These are phyloP conservation scores for Scaptomyza montana DNA, from an alignment of 1,140 invertebrate species.

Conservation along the genomic window DNA sequence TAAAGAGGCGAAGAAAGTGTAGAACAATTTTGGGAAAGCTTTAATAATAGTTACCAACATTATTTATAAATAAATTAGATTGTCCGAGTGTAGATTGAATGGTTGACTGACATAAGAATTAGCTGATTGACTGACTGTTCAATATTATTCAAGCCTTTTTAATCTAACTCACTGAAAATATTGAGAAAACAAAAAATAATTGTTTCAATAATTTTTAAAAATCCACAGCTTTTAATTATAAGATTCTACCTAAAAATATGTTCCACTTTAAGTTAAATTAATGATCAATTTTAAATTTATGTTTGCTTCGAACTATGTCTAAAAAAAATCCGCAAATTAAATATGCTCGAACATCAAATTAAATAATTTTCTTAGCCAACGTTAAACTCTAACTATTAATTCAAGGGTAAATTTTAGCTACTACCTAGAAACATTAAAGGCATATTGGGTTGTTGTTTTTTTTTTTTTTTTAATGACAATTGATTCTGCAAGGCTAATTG, in stretches of 20 bases:
- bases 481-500: conserved; percentile 25
- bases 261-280: no score
- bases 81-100: background rate
- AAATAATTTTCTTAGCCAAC: background rate
- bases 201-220: no score
- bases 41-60: background rate
- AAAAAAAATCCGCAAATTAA: background rate
- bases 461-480: conserved; percentile 10
- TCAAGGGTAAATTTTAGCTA: background rate
- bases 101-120: no score
- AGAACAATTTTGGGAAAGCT: background rate
- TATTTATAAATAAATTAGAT: background rate
- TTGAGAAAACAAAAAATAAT: no score
- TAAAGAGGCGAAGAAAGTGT: conserved; percentile 1
- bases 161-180: no score
- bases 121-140: no score
- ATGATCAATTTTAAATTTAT: no score
- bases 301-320: no score
- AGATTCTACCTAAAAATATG: no score
- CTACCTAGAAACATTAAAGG: no score
- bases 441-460: background rate
- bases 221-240: no score
- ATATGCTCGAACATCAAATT: background rate
- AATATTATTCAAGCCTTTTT: no score
- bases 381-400: background rate